Base-by-base conservation (phyloP, 35 echinoderm and acorn worm species). In the Apostichopus japonicus region DNA sequence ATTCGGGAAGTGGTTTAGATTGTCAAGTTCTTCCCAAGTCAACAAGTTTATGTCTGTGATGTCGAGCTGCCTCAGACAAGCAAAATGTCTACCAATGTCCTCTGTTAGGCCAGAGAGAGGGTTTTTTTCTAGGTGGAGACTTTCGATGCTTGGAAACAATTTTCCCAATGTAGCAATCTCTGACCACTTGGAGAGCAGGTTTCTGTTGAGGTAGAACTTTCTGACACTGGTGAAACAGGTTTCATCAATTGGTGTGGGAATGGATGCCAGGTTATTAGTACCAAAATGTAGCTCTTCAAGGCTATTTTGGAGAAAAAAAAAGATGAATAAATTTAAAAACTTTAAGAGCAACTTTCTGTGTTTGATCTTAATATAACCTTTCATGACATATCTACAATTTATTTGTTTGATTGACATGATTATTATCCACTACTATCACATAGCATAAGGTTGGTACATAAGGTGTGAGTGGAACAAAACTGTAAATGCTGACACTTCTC, bases 21-120 rank as follows among this genome's bases (percentile, higher is more conserved):
- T 86, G 23, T 86, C 83, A 59, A 86, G 14, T 23, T 86, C 83
- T 23, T 86, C 83, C 83, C 83, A 86, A 14, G 83, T 86, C 83
- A 52, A 86, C 14, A 86, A 59, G 10, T 59, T 15, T 52, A 52
- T 55, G 17, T 86, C 83, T 53, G 13, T 14, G 56, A 86, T 86
- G 44, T 22, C 5, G 56, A 86, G 83, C 44, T 86, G 22, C 56
- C 14, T 54, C 51, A 86, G 51, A 53, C 9, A 55, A 59, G 51
- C 10, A 86, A 86, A 86, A 55, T 53, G 56, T 53, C 23, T 23
- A 11, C 83, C 83, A 19, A 86, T 59, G 44, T 86, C 51, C 23
- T 53, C 23, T 15, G 6, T 54, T 0, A 86, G 56, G 53, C 23
- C 56, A 14, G 15, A 4, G 23, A 86, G 44, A 14, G 44, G 44